Evolutionary conservation across 2,113 vertebrate species (phyloP).

Genomic region (Hiodon tergisus): DNA sequence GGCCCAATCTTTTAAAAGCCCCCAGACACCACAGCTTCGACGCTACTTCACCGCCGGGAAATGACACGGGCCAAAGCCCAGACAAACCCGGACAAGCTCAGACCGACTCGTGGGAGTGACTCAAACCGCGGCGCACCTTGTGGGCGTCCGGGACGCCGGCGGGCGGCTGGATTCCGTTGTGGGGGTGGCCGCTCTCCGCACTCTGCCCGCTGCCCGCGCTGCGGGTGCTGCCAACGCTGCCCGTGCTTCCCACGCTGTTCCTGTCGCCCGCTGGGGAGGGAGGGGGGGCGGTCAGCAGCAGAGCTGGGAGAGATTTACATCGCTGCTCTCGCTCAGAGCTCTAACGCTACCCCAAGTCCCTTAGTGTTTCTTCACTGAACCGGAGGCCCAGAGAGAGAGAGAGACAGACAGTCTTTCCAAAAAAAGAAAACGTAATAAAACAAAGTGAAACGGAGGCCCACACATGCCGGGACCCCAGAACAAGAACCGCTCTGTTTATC

Average conservation of each 20-base stretch:
- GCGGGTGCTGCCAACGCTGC: slow-evolving; percentile 87
- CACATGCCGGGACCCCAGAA: no score
- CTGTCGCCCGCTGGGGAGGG: slow-evolving; percentile 75
- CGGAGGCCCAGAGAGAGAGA: slow-evolving; percentile 7
- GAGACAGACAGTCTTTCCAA: neutral
- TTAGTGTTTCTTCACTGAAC: no score
- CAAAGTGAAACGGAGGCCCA: neutral
- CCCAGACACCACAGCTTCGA: no score
- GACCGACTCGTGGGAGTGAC: neutral
- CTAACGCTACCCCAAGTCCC: no score
- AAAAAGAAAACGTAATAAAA: neutral
- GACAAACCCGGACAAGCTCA: no score
- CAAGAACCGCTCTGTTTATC: neutral
- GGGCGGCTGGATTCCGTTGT: slow-evolving; percentile 57
- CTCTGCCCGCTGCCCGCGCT: slow-evolving; percentile 91
- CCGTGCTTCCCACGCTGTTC: slow-evolving; percentile 82
- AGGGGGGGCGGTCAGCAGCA: neutral
- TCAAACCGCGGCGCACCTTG: slow-evolving; percentile 33
- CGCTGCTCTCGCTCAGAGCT: no score
- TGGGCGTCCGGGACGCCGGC: slow-evolving; percentile 19
- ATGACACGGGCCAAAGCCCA: no score
- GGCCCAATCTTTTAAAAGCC: no score
- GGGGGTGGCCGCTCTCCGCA: slow-evolving; percentile 75
- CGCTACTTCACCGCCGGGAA: no score
- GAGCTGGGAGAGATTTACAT: slow-evolving; percentile 6